Percentiles rank a stretch among this genome's conserved stretches.
phyloP scores from a whole-genome alignment of 2,113 vertebrate species.

The Romanogobio albipinnatus region DNA sequence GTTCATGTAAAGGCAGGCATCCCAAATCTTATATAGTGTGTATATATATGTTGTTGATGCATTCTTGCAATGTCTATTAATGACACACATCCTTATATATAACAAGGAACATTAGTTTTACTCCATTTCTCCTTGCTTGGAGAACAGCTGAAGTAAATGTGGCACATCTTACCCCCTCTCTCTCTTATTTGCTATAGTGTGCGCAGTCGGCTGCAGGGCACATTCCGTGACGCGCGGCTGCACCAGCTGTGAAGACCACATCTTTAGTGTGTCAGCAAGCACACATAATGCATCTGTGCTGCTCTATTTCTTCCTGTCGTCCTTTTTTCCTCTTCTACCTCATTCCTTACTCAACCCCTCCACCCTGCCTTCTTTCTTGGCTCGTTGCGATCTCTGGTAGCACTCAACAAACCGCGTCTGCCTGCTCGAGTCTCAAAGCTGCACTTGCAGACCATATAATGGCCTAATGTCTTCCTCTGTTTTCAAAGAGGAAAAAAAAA shows the following conservation, averaged over 20 bases:
- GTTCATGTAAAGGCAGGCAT: too few relatives aligned
- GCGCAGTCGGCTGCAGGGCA: slow-evolving; percentile 18
- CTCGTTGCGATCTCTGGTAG: slow-evolving; percentile 21
- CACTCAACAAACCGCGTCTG: slow-evolving; percentile 52
- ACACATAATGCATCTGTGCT: slow-evolving; percentile 52
- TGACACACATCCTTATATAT: background rate
- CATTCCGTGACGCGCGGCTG: slow-evolving; percentile 46
- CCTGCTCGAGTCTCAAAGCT: slow-evolving; percentile 39
- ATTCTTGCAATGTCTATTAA: background rate
- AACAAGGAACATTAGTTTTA: background rate
- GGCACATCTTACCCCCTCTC: slow-evolving; percentile 21
- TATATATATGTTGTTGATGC: too few relatives aligned
- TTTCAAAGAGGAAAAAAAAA: slow-evolving; percentile 18
- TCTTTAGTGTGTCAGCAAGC: slow-evolving; percentile 46
- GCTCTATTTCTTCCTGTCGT: slow-evolving; percentile 36
- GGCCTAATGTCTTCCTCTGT: slow-evolving; percentile 45
- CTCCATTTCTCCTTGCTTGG: background rate
- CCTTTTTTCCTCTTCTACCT: background rate
- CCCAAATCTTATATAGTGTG: too few relatives aligned
- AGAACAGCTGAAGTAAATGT: background rate
- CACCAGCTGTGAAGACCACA: slow-evolving; percentile 51
- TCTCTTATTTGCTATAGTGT: slow-evolving; percentile 33
- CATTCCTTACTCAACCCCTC: background rate
- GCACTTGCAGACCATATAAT: slow-evolving; percentile 33
- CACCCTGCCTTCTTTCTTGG: slow-evolving; percentile 15